These are phyloP conservation scores for Oryctes rhinoceros DNA, from an alignment of 1,140 invertebrate genomes.

Conservation along the genomic window DNA sequence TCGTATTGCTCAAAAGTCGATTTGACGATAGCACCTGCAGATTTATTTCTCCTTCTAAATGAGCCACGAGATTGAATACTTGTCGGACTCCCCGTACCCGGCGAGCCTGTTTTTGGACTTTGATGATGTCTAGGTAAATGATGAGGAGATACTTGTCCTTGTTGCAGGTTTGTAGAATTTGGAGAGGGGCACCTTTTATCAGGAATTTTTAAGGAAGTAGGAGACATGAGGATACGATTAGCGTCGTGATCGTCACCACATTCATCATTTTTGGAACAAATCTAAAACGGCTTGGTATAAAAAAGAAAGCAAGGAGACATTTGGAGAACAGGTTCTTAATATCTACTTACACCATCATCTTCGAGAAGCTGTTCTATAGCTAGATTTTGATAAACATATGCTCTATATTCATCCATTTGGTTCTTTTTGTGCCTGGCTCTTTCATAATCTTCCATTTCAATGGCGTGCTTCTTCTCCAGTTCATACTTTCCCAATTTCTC, in stretches of 20 bases:
- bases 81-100: slow-evolving; percentile 57
- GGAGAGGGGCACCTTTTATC: slow-evolving; percentile 53
- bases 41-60: slow-evolving; percentile 76
- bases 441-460: slow-evolving; percentile 90
- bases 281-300: slow-evolving; percentile 41
- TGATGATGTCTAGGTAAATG: slow-evolving; percentile 58
- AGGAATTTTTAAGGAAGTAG: slow-evolving; percentile 51
- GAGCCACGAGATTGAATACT: slow-evolving; percentile 65
- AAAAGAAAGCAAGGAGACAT: background rate
- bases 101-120: slow-evolving; percentile 58
- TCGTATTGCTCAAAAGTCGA: slow-evolving; percentile 89
- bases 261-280: slow-evolving; percentile 58
- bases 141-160: slow-evolving; percentile 64
- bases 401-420: slow-evolving; percentile 84
- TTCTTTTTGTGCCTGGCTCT: slow-evolving; percentile 87
- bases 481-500: slow-evolving; percentile 90
- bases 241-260: slow-evolving; percentile 49
- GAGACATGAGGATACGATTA: slow-evolving; percentile 50
- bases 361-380: slow-evolving; percentile 82
- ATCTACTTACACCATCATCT: slow-evolving; percentile 71
- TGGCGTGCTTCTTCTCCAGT: slow-evolving; percentile 89
- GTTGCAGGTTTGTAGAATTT: slow-evolving; percentile 48
- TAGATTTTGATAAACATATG: slow-evolving; percentile 74
- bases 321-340: background rate
- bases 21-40: slow-evolving; percentile 71